Evolutionary conservation across 2,797 vertebrate genomes (phyloP), one percentile per base, ranked within the genome.

Genomic region (Capromys pilorides): DNA sequence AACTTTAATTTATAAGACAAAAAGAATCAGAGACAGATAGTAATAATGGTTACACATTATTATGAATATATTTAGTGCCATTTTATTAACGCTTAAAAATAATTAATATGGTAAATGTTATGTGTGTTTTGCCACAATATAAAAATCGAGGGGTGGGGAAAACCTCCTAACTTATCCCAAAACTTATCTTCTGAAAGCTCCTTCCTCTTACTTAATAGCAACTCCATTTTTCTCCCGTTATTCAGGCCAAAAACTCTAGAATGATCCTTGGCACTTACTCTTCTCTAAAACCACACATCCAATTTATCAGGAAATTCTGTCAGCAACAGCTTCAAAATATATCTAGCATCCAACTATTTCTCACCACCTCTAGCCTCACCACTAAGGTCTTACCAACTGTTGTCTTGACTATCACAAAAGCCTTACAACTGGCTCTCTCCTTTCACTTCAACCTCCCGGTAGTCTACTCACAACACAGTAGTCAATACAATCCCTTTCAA

Each of bases 271-370:
- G 93, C 21, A 62, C 64, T 41, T 51, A 33, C 67, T 75, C 83
- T 61, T 84, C 61, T 77, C 61, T 92, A 57, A 94, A 90, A 92
- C 93, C 79, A 85, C 83, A 92, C 51, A 45, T 88, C 31, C 61
- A 90, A 88, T 84, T 91, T 49, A 81, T 90, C n/a, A 85, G 61
- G 73, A 93, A 95, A 92, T 84, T 81, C 91, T 95, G 95, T 94
- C 94, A 96, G 75, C 94, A 94, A 90, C 39, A 87, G 24, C 67
- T 94, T 94, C 94, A 94, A 94, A 94, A 87, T 82, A 88, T 28
- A 95, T 69, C 77, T 36, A 82, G 88, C 91, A 82, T 94, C 96
- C 91, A 95, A 78, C 86, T 71, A 82, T n/a, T 41, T 78, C 75
- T 96, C 90, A 93, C 18, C 90, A 93, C 86, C 62, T 92, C 87